Base-by-base conservation (phyloP, 2,113 vertebrate genomes). In the Dinomys branickii region DNA sequence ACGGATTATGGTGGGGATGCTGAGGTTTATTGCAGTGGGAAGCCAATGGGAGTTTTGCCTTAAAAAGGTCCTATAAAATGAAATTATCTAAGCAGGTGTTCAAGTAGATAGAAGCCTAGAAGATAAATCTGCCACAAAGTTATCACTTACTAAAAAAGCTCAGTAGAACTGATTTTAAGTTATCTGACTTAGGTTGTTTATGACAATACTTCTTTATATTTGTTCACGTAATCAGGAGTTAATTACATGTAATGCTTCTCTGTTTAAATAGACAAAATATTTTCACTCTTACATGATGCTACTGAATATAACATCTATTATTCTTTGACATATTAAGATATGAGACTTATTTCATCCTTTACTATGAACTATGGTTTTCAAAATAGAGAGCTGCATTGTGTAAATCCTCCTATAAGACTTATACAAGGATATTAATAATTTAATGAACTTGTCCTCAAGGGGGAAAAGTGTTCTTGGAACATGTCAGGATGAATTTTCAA, bases 371-470 rank as follows among this genome's bases (percentile, higher is more conserved):
- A 71, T 47, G 89, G 83, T 93, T 98, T 97, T 97, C 95, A 91
- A 96, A 94, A 97, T 35, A 97, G 93, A 97, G 38, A 4, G 58
- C 5, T 41, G 41, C 94, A 71, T 95, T 97, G 90, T 94, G 19
- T 89, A 97, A 95, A 93, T 97, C 95, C 2, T 54, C 80, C 83
- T 96, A 96, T 8, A 90, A 82, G 88, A 95, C 92, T 97, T 97
- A 96, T n/a, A 89, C 52, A 90, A 95, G 63, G 75, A 96, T 96
- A 97, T 98, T 96, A 97, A 97, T 96, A 98, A 98, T 98, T 97
- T 97, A 97, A 97, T 94, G 77, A 97, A 75, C 61, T 80, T 59
- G 83, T 59, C 88, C 84, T 96, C 91, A 24, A 95, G 71, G 96
- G 97, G 44, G 65, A 17, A 94, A 98, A 87, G 65, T 96, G 63